Percentiles rank a stretch among this genome's conserved stretches.
Evolutionary conservation across 2,888 invertebrate species (phyloP).

Genomic region (Drosophila pegasa): DNA sequence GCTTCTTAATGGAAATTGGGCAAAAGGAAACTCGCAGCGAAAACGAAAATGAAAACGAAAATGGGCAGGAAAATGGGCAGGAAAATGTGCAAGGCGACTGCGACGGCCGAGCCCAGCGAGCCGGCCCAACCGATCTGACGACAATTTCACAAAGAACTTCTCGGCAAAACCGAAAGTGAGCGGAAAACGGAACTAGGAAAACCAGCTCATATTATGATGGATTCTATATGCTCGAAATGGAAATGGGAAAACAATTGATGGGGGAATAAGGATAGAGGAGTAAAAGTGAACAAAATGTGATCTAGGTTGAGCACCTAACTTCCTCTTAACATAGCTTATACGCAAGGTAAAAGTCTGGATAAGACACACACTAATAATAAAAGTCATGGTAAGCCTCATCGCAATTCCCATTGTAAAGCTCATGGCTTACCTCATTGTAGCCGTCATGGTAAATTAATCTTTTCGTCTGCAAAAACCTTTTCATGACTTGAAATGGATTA

Average conservation of each 20-base stretch:
- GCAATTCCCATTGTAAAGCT: not conserved
- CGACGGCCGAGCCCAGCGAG: not conserved
- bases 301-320: not conserved
- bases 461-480: too few species aligned
- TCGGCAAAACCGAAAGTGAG: slow-evolving; percentile 38
- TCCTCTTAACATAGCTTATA: not conserved
- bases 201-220: not conserved
- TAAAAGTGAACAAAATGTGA: not conserved
- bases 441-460: too few species aligned
- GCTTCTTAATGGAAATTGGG: slow-evolving; percentile 81
- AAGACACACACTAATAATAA: not conserved
- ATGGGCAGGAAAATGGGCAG: slow-evolving; percentile 4
- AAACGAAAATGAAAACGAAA: slow-evolving; percentile 37
- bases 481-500: too few species aligned
- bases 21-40: slow-evolving; percentile 51
- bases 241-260: not conserved
- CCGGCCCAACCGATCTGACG: slow-evolving; percentile 6
- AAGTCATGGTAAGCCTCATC: not conserved
- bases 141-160: slow-evolving; percentile 14
- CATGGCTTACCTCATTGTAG: too few species aligned
- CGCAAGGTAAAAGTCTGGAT: not conserved
- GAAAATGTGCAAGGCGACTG: slow-evolving; percentile 9
- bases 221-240: not conserved
- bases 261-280: not conserved
- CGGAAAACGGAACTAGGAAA: not conserved